Conservation (phyloP, 2,113 vertebrate species). For the Pteronura brasiliensis region DNA sequence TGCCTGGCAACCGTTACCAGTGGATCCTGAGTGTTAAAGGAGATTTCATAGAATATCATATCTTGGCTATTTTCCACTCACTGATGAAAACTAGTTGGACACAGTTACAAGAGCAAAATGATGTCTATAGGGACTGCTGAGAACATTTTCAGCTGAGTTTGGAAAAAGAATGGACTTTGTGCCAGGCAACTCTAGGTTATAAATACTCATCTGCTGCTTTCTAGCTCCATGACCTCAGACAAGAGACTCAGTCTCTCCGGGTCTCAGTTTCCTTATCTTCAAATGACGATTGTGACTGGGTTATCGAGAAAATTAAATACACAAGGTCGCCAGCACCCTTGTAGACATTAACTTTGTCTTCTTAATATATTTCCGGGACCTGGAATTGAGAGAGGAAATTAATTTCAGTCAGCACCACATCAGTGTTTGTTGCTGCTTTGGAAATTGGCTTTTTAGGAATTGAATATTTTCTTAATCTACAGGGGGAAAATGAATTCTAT, state of each 20-base stretch:
- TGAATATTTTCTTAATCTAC: not conserved
- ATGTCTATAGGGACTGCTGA: not conserved
- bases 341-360: not conserved
- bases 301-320: not conserved
- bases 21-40: not conserved
- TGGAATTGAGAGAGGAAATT: not conserved
- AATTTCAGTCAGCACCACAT: not conserved
- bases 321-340: not conserved
- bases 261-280: not conserved
- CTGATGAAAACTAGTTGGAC: conserved; percentile 31
- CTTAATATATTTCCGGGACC: not conserved
- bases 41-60: conserved; percentile 24
- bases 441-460: not conserved
- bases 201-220: not conserved
- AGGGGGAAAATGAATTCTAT: not conserved
- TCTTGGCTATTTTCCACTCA: conserved; percentile 48
- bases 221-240: not conserved
- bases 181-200: not conserved
- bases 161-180: not conserved
- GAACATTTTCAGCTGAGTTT: conserved; percentile 23
- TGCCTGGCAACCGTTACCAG: conserved; percentile 59
- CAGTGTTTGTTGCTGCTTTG: not conserved
- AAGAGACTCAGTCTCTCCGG: not conserved
- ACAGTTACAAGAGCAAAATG: conserved; percentile 9
- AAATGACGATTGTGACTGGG: not conserved